These are phyloP conservation scores for Drepana falcataria DNA, from an alignment of 2,888 invertebrate species.

Conservation along the genomic window DNA sequence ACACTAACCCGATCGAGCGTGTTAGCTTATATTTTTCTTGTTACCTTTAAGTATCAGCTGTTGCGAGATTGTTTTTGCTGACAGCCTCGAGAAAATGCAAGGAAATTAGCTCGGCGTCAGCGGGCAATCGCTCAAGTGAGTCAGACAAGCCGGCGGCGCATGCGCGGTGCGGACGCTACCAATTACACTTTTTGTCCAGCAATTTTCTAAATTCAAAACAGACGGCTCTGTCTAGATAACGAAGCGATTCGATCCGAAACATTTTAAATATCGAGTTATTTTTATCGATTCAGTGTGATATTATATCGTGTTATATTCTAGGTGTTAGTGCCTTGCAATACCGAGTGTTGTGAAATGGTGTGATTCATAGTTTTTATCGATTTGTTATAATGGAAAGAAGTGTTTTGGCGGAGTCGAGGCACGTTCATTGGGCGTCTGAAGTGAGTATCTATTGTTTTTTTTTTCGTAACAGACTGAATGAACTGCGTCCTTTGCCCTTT, in stretches of 20 bases:
- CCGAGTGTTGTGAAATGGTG: slow-evolving; percentile 60
- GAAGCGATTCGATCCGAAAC: slow-evolving; percentile 46
- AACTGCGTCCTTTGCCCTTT: slow-evolving; percentile 22
- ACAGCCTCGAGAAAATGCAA: slow-evolving; percentile 45
- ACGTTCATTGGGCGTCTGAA: slow-evolving; percentile 71
- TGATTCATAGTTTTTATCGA: slow-evolving; percentile 37
- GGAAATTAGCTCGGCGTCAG: slow-evolving; percentile 51
- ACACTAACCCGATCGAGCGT: slow-evolving; percentile 69
- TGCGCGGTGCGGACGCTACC: slow-evolving; percentile 45
- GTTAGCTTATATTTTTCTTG: slow-evolving; percentile 52
- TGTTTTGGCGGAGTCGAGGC: slow-evolving; percentile 62
- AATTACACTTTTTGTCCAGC: slow-evolving; percentile 58
- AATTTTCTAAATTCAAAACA: slow-evolving; percentile 57
- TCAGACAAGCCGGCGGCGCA: slow-evolving; percentile 48
- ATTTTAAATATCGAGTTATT: slow-evolving; percentile 42
- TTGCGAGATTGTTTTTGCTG: slow-evolving; percentile 30
- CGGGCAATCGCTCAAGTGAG: slow-evolving; percentile 38
- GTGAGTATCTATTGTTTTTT: slow-evolving; percentile 41
- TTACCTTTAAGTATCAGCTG: slow-evolving; percentile 54
- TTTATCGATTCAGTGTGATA: slow-evolving; percentile 22
- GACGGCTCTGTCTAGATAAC: slow-evolving; percentile 45
- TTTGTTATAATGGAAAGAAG: slow-evolving; percentile 67
- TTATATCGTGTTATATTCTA: slow-evolving; percentile 4
- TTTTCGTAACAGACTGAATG: slow-evolving; percentile 3
- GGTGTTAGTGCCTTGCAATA: slow-evolving; percentile 3